Conservation (phyloP, 2,797 vertebrate species). For the Astyanax mexicanus region DNA sequence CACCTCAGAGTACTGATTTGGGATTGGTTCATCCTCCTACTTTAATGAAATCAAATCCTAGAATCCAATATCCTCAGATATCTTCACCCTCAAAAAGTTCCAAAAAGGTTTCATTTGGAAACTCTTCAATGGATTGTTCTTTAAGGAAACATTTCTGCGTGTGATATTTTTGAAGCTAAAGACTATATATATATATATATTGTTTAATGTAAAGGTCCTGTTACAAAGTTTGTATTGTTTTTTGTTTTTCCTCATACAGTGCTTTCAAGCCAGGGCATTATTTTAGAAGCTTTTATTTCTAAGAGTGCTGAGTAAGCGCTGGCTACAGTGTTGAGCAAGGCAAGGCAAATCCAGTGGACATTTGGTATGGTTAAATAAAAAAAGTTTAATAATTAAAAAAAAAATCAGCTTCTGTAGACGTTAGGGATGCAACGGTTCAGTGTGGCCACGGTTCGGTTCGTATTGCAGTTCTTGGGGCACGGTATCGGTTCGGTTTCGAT, state of each 20-base stretch:
- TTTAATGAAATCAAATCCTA: constrained; percentile 7
- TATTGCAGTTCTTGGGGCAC: no score
- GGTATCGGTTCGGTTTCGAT: no score
- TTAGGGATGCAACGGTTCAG: no score
- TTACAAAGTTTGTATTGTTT: no score
- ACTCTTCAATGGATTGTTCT: not conserved
- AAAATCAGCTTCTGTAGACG: no score
- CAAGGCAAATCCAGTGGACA: not conserved
- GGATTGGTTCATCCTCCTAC: not conserved
- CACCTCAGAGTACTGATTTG: not conserved
- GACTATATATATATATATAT: no score
- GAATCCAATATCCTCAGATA: not conserved
- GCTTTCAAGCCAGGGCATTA: not conserved
- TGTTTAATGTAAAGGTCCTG: not conserved
- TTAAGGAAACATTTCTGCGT: not conserved
- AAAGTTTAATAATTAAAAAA: no score
- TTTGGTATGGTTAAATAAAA: not conserved
- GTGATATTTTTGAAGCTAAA: not conserved
- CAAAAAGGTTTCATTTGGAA: not conserved
- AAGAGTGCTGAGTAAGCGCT: not conserved
- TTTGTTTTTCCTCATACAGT: not conserved
- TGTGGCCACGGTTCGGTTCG: no score
- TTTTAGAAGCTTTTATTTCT: not conserved
- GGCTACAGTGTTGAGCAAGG: no score
- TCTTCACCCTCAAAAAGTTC: not conserved